Base-by-base conservation (phyloP, 2,888 invertebrate genomes). In the Belgica antarctica region DNA sequence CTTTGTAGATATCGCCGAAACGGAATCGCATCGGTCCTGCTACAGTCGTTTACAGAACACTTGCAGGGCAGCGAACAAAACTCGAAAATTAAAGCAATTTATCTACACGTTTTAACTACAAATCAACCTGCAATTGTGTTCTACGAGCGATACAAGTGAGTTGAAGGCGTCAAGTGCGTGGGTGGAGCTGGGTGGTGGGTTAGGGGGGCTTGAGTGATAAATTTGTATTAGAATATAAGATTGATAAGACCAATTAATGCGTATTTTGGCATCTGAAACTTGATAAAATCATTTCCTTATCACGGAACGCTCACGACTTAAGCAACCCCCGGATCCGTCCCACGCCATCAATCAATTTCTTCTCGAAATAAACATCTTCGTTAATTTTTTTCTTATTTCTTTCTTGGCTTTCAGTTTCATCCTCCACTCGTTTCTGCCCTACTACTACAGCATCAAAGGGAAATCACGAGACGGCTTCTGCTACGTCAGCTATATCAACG, bases 381-480 rank as follows among this genome's bases (percentile, higher is more conserved):
- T 15, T 46, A 7, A 46, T n/a, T 46, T 46, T 10, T 22, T 52
- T 24, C 22, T 52, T 22, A 2, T 24, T 15, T 2, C 2, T 52
- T 24, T 15, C 24, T 8, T 57, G 19, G n/a, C 17, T 22, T 28
- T 31, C 24, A 36, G 62, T 15, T 62, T 62, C 41, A 22, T 22
- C n/a, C 59, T 59, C 8, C 59, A 59, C 22, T 62, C 62, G 12
- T 62, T 62, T 36, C 41, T 62, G 2, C 62, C 62, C n/a, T 36
- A 62, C n/a, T 62, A 62, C 24, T 62, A 62, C 28, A 31, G 34
- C 8, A 62, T 62, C n/a, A 62, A 62, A 17, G 62, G 62, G 22
- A 34, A 36, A n/a, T 34, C 62, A 22, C 12, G 36, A 62, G 62
- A 62, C 36, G 62, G 36, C 22, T 62, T 62, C 24, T 59, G 59